These are phyloP conservation scores for Allacma fusca DNA, from an alignment of 2,888 invertebrate genomes.

Conservation along the genomic window DNA sequence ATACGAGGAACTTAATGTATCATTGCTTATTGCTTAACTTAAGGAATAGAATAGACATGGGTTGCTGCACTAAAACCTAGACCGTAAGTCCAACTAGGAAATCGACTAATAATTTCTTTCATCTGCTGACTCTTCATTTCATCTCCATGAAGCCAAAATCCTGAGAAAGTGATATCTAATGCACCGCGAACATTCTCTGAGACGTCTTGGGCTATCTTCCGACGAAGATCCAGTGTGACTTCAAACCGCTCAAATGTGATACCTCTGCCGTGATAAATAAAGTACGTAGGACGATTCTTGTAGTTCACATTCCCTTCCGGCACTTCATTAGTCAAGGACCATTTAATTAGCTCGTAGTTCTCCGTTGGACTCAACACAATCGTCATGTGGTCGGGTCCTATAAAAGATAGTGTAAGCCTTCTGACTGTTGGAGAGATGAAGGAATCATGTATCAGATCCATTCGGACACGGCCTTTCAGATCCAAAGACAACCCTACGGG, in stretches of 20 bases:
- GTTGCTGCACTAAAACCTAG: slow-evolving; percentile 56
- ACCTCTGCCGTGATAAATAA: slow-evolving; percentile 64
- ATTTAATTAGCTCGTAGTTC: slow-evolving; percentile 63
- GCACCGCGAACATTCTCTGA: slow-evolving; percentile 36
- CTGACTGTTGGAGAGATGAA: slow-evolving; percentile 51
- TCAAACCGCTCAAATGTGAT: slow-evolving; percentile 55
- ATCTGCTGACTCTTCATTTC: slow-evolving; percentile 54
- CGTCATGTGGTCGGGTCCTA: slow-evolving; percentile 66
- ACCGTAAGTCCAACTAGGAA: slow-evolving; percentile 56
- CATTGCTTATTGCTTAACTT: neutral
- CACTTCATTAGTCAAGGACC: slow-evolving; percentile 64
- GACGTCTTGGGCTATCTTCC: neutral
- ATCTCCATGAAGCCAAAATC: slow-evolving; percentile 56
- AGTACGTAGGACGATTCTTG: slow-evolving; percentile 64
- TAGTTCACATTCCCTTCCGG: slow-evolving; percentile 62
- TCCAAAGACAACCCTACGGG: slow-evolving; percentile 48
- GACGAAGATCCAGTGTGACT: slow-evolving; percentile 55
- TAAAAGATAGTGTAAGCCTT: slow-evolving; percentile 52
- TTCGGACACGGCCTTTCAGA: slow-evolving; percentile 53
- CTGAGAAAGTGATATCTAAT: slow-evolving; percentile 57
- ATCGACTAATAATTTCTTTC: slow-evolving; percentile 51
- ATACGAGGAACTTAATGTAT: too few species aligned
- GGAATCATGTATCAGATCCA: slow-evolving; percentile 56
- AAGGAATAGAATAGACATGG: slow-evolving; percentile 52
- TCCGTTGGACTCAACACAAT: slow-evolving; percentile 64